These are phyloP conservation scores for Limnephilus marmoratus DNA, from an alignment of 2,888 invertebrate species.

Conservation along the genomic window DNA sequence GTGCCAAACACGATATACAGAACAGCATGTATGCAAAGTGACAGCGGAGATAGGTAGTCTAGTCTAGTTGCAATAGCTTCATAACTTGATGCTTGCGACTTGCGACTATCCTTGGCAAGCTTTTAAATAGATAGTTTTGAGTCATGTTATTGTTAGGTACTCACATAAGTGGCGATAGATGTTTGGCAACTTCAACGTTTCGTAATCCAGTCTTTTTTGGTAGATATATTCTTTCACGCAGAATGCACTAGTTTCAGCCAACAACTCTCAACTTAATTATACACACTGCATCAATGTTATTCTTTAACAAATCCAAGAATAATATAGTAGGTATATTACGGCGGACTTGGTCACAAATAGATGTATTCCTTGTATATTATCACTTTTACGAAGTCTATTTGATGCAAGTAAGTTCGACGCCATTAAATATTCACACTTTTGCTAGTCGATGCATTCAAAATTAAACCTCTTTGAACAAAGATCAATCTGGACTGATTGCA, in stretches of 20 bases:
- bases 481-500: not conserved
- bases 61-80: not conserved
- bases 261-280: not conserved
- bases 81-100: not conserved
- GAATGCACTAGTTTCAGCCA: not conserved
- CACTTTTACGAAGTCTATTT: not conserved
- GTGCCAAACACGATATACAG: not conserved
- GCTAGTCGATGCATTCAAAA: not conserved
- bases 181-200: slow-evolving; percentile 31
- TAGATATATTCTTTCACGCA: not conserved
- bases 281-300: not conserved
- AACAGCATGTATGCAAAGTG: not conserved
- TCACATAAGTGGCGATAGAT: slow-evolving; percentile 48
- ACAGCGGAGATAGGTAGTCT: not conserved
- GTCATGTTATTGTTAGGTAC: slow-evolving; percentile 47
- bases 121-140: slow-evolving; percentile 44
- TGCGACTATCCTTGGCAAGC: slow-evolving; percentile 48
- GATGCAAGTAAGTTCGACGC: not conserved
- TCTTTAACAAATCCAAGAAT: not conserved
- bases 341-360: not conserved
- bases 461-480: not conserved
- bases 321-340: not conserved
- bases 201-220: slow-evolving; percentile 39
- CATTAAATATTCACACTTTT: not conserved
- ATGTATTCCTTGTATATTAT: not conserved